phyloP scores from a whole-genome alignment of 2,113 vertebrate species.

The Anas platyrhynchos region DNA sequence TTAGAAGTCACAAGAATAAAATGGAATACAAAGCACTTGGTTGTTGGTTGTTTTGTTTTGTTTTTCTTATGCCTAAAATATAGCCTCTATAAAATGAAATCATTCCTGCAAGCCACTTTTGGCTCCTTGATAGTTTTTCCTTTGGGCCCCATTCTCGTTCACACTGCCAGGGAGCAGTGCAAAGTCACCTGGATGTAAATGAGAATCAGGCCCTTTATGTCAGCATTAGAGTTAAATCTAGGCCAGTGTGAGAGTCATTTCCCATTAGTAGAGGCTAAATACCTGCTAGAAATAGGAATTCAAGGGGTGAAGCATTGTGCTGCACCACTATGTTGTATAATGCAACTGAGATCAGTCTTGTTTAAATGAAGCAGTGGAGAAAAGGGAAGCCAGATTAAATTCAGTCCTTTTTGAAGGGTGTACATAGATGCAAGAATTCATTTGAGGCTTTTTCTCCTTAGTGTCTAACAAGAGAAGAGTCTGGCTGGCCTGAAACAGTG shows the following conservation, averaged over 20 bases:
- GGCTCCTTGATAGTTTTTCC: not conserved
- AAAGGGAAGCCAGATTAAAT: not conserved
- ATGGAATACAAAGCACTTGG: not conserved
- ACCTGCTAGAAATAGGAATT: not conserved
- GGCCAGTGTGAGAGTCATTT: not conserved
- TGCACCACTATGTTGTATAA: not conserved
- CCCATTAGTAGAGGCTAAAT: not conserved
- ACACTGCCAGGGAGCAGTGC: not conserved
- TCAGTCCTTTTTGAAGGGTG: not conserved
- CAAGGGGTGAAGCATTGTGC: not conserved
- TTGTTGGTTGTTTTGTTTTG: not conserved
- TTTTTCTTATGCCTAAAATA: slow-evolving; percentile 15
- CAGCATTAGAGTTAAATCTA: slow-evolving; percentile 1
- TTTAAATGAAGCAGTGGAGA: not conserved
- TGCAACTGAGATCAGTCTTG: not conserved
- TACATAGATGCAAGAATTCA: not conserved
- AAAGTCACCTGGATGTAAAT: not conserved
- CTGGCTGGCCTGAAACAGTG: not conserved
- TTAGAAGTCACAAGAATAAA: slow-evolving; percentile 2
- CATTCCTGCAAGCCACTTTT: not conserved
- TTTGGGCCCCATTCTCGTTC: not conserved
- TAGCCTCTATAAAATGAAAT: not conserved
- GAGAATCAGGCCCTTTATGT: not conserved
- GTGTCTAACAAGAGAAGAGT: not conserved
- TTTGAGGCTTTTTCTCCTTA: slow-evolving; percentile 13